A percentile compares a stretch with the other conserved stretches of the same genome.
Evolutionary conservation across 2,888 invertebrate genomes (phyloP).

Genomic region (Anticlea derivata): DNA sequence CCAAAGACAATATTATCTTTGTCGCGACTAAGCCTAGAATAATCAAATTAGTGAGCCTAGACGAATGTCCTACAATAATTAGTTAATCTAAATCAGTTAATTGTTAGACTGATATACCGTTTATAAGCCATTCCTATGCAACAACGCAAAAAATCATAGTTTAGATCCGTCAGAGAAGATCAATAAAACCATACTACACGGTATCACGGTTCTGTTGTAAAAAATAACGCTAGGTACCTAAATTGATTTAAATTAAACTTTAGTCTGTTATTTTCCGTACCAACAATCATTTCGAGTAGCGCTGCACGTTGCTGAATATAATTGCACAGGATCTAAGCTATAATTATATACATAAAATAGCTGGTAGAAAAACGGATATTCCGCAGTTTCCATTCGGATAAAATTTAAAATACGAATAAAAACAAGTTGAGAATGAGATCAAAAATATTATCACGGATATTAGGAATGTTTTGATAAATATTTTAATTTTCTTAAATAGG

Average conservation of each 20-base stretch:
- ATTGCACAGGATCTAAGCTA: conserved; percentile 22
- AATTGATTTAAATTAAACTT: conserved; percentile 6
- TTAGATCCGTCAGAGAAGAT: neutral
- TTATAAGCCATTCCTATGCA: no score
- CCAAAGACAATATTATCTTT: no score
- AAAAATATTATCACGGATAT: neutral
- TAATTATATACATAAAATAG: conserved; percentile 7
- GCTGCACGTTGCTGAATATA: conserved; percentile 18
- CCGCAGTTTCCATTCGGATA: conserved; percentile 10
- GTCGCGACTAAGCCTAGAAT: no score
- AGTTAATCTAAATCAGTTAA: no score
- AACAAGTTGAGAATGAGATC: neutral
- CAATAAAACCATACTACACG: conserved; percentile 10
- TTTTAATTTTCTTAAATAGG: no score
- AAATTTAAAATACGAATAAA: neutral
- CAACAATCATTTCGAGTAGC: conserved; percentile 22
- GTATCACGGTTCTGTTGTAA: neutral
- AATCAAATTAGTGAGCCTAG: no score
- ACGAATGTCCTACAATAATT: no score
- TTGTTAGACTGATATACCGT: no score
- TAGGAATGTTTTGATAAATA: no score
- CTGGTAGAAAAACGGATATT: conserved; percentile 11
- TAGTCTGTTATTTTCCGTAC: conserved; percentile 13
- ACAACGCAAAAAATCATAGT: no score
- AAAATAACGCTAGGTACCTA: conserved; percentile 5